These are phyloP conservation scores for Upupa epops DNA, from an alignment of 2,113 vertebrate species.

Conservation along the genomic window DNA sequence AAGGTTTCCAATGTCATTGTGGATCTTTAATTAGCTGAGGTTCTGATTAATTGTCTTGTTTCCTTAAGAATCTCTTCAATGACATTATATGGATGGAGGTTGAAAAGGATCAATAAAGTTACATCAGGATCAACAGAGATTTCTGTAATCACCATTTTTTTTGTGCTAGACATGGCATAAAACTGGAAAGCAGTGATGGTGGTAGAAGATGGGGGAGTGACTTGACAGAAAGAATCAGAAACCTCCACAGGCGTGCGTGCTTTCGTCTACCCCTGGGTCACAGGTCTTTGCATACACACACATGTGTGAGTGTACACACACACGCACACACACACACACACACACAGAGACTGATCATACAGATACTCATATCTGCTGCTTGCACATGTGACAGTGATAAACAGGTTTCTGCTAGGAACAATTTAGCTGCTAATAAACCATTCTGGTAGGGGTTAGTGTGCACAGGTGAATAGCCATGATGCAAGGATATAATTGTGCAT, in stretches of 20 bases:
- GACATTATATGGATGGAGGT: slow-evolving; percentile 12
- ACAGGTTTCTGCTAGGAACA: slow-evolving; percentile 66
- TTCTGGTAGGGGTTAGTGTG: neutral
- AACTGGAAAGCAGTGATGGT: neutral
- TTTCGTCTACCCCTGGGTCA: neutral
- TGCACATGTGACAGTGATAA: slow-evolving; percentile 70
- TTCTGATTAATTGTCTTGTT: slow-evolving; percentile 45
- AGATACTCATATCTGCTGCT: slow-evolving; percentile 50
- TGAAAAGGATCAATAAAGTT: slow-evolving; percentile 35
- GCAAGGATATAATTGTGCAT: slow-evolving; percentile 53
- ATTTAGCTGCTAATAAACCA: slow-evolving; percentile 74
- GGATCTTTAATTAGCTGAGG: slow-evolving; percentile 36
- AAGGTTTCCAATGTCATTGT: neutral
- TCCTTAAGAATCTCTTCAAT: slow-evolving; percentile 27
- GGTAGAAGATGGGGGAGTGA: neutral
- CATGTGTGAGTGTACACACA: accelerated
- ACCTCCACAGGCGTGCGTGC: accelerated
- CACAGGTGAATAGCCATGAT: slow-evolving; percentile 44
- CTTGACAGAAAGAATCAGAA: neutral
- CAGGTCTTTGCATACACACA: accelerated
- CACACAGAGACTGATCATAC: neutral
- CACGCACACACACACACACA: accelerated
- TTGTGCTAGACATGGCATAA: neutral
- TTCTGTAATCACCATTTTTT: neutral
- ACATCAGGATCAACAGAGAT: neutral